Conservation (phyloP, 2,888 invertebrate species). For the Nasonia oneida region DNA sequence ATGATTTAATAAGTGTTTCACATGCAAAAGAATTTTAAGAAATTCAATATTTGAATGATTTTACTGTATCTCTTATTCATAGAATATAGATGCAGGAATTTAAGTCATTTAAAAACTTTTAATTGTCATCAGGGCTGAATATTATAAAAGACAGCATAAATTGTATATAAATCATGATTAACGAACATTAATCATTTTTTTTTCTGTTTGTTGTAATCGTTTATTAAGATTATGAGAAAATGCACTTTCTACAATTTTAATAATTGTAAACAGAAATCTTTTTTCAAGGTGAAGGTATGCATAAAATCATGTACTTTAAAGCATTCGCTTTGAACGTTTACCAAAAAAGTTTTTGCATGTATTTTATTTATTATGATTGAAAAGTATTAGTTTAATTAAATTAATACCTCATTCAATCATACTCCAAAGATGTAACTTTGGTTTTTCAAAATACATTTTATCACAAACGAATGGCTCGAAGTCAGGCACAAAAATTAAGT, state of each 20-base stretch:
- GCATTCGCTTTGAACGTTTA: conserved; percentile 53
- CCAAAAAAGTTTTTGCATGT: conserved; percentile 52
- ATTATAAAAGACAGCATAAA: conserved; percentile 15
- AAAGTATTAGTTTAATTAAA: conserved; percentile 22
- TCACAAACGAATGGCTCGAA: conserved; percentile 37
- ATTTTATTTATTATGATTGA: conserved; percentile 29
- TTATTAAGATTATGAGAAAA: conserved; percentile 47
- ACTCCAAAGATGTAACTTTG: conserved; percentile 56
- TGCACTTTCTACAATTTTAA: conserved; percentile 35
- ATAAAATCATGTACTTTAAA: conserved; percentile 46
- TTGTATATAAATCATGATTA: conserved; percentile 50
- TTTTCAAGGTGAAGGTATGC: conserved; percentile 48
- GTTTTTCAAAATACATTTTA: conserved; percentile 44
- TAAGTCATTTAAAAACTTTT: conserved; percentile 24
- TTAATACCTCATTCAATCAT: conserved; percentile 47
- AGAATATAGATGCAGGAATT: conserved; percentile 35
- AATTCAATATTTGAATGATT: conserved; percentile 57
- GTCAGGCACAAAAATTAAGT: conserved; percentile 38
- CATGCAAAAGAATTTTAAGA: conserved; percentile 11
- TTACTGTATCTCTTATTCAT: conserved; percentile 49
- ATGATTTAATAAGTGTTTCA: not conserved
- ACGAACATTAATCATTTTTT: conserved; percentile 38
- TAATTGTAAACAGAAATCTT: conserved; percentile 28
- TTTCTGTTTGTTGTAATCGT: conserved; percentile 42
- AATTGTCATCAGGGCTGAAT: conserved; percentile 22